Evolutionary conservation across 2,888 invertebrate genomes (phyloP).

Genomic region (Dryococelus australis): DNA sequence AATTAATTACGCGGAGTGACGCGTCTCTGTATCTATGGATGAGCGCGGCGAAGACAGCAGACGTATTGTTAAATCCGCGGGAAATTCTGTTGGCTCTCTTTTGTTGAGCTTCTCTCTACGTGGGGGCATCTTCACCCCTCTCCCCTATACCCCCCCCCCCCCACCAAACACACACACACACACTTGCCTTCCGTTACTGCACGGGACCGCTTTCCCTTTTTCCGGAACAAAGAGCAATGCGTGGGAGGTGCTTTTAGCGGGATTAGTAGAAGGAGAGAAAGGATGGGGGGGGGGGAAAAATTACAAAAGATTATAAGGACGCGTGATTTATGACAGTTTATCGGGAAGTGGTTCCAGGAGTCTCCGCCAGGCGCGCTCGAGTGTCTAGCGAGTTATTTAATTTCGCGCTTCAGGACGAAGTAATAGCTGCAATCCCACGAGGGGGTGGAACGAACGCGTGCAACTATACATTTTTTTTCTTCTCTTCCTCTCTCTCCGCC

Average conservation of each 20-base stretch:
- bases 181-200: neutral
- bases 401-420: neutral
- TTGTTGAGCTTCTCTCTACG: neutral
- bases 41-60: too few species aligned
- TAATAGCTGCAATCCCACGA: neutral
- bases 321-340: conserved; percentile 16
- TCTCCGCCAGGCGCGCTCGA: neutral
- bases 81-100: neutral
- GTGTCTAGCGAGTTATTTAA: conserved; percentile 5
- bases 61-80: too few species aligned
- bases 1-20: too few species aligned
- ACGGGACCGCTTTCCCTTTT: neutral
- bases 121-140: neutral
- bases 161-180: too few species aligned
- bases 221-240: neutral
- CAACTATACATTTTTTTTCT: neutral
- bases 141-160: neutral
- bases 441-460: neutral
- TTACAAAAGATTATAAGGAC: conserved; percentile 11
- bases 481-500: neutral
- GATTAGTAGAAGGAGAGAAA: neutral
- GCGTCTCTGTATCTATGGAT: too few species aligned
- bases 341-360: neutral
- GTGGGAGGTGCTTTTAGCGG: neutral
- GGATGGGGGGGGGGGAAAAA: neutral